These are phyloP conservation scores for Physeter macrocephalus DNA, from an alignment of 2,113 vertebrate species.

Conservation along the genomic window DNA sequence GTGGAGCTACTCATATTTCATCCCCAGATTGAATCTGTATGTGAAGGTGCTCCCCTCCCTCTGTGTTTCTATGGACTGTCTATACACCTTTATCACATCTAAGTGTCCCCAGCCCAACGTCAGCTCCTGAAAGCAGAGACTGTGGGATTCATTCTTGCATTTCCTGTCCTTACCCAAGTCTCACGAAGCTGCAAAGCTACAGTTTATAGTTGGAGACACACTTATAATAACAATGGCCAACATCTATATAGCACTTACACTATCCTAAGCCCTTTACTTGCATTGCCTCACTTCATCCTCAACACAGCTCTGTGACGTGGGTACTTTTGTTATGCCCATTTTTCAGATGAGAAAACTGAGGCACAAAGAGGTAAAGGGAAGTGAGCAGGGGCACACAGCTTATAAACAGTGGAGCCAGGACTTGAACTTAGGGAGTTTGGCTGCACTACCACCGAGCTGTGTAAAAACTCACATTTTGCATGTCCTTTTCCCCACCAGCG, in stretches of 20 bases:
- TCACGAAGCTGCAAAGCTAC: not conserved
- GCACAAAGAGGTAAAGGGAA: not conserved
- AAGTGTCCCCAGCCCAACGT: not conserved
- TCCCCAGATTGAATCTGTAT: not conserved
- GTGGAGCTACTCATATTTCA: not conserved
- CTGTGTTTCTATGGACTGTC: not conserved
- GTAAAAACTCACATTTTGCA: not conserved
- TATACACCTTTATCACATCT: not conserved
- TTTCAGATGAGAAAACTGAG: not conserved
- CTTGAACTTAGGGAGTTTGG: not conserved
- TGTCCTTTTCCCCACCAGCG: no score
- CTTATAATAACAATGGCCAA: not conserved
- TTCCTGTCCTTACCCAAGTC: not conserved
- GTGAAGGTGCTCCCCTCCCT: not conserved
- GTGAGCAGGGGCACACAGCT: not conserved
- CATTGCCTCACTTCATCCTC: not conserved
- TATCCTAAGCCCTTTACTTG: not conserved
- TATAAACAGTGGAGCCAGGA: not conserved
- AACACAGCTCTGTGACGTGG: not conserved
- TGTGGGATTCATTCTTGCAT: not conserved
- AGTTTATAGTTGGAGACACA: not conserved
- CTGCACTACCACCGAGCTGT: not conserved
- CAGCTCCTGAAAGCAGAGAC: not conserved
- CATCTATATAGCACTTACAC: not conserved
- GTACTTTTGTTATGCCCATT: not conserved